Base-by-base conservation (phyloP, 1,140 invertebrate species). In the Aphidius ervi region DNA sequence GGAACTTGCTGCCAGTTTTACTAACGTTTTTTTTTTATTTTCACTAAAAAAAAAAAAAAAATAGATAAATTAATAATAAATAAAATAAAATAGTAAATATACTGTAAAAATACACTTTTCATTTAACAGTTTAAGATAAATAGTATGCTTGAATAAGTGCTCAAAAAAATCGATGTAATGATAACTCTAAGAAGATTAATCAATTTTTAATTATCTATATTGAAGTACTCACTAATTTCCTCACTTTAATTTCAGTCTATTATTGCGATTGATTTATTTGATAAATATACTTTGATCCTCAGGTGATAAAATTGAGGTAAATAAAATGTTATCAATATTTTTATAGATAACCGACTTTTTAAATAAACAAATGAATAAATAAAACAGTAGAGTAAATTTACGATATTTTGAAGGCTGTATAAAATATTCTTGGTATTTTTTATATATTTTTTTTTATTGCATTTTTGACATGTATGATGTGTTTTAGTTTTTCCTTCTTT, bases 391-490 rank as follows among this genome's bases (percentile, higher is more conserved):
- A 31, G 23, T 31, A 31, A 3, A 31, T 31, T 31, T 31, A 31
- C 4, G 23, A 31, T 31, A 31, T 31, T 31, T 31, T 31, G 23
- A 31, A 31, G 23, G 23, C 16, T 16, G 23, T 31, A 31, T 31
- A 31, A 31, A 31, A 31, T 31, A 10, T 48, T 20, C 46, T 1
- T 16, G 16, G n/a, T 5, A 57, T 9, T 8, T 42, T 46, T 45
- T 62, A 45, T 46, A 62, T 62, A n/a, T 61, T 31, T 47, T 46
- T 46, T 48, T 62, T 52, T 46, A 43, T 57, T 47, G 48, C 62
- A 54, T 55, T 59, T 56, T 55, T 58, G 58, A 53, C 46, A 54
- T 59, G 47, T 45, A 9, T 37, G 23, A 43, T 43, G 6, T 53
- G 39, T 55, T 55, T 60, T 55, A 31, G 23, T 31, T 55, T 43